Percentiles rank a stretch among this genome's conserved stretches.
Conservation (phyloP, 2,113 vertebrate species). For the Rhynchomys soricoides region DNA sequence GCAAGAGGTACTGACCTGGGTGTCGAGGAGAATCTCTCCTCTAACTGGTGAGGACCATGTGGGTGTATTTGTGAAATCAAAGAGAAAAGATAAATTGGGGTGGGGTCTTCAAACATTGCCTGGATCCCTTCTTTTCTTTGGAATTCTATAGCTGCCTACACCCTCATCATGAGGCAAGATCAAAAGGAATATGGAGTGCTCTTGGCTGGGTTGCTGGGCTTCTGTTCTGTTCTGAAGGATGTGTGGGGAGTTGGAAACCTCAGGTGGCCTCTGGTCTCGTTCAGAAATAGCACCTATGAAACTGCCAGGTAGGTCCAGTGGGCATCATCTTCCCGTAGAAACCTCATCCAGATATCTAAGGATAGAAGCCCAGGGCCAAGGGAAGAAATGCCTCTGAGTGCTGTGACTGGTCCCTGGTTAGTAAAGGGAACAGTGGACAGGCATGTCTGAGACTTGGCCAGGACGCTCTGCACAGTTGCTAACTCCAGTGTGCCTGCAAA, state of each 20-base stretch:
- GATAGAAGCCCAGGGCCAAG: background rate
- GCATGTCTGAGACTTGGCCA: background rate
- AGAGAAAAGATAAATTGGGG: background rate
- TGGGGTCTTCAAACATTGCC: background rate
- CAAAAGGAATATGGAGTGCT: conserved; percentile 39
- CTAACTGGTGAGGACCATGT: background rate
- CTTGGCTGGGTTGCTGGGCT: background rate
- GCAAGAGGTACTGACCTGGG: background rate
- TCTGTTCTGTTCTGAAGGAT: background rate
- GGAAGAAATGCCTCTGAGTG: background rate
- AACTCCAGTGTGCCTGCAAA: background rate
- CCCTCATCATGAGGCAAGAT: background rate
- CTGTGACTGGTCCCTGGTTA: background rate
- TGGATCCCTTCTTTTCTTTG: background rate
- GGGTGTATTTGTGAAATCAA: background rate
- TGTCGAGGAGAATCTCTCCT: background rate
- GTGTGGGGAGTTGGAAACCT: background rate
- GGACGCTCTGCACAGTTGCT: background rate
- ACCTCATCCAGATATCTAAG: background rate
- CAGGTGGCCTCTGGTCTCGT: background rate
- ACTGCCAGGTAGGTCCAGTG: conserved; percentile 27
- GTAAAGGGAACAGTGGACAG: background rate
- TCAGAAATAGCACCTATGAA: conserved; percentile 16
- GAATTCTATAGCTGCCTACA: conserved; percentile 52
- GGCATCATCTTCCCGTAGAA: background rate